Base-by-base conservation (phyloP, 2,797 vertebrate genomes). In the Falco naumanni region DNA sequence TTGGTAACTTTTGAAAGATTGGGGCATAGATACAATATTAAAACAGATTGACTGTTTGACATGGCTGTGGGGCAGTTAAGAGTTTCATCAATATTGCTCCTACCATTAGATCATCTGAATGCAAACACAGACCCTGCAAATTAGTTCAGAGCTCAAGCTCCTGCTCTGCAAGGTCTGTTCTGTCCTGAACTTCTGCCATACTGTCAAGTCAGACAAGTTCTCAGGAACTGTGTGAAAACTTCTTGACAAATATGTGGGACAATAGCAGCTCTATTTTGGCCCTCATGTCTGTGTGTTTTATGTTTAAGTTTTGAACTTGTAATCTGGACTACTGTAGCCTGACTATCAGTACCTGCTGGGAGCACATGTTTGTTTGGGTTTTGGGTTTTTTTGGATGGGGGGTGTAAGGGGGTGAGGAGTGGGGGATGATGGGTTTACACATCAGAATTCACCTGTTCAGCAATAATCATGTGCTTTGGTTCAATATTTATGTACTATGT, bases 321-420 rank as follows among this genome's bases (percentile, higher is more conserved):
- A 53, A 14, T 60, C 13, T 57, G n/a, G 57, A 57, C 12, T 4
- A 21, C 37, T 78, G 39, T 31, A 84, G 9, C 25, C 53, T 94
- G 34, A 54, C 10, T 51, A 4, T 65, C 7, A 4, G 9, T 74
- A 48, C 16, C 18, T 60, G 3, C 70, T 41, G 77, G 50, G 51
- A 89, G 8, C 15, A 50, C 7, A 22, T n/a, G 11, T 54, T 13
- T 8, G 39, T 45, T 31, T 11, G 11, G 47, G 33, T 8, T 22
- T 25, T 37, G 39, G 11, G 11, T 13, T 31, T 29, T 8, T 41
- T 16, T 12, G 3, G 5, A 3, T 25, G 9, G 4, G 4, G 4
- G 0, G 18, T 2, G 5, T 41, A 54, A 10, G 10, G 3, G 6
- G 3, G 2, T 47, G 31, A 50, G 10, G 63, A 34, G 10, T 39